phyloP scores from a whole-genome alignment of 2,113 vertebrate species.

The Rhinolophus ferrumequinum region DNA sequence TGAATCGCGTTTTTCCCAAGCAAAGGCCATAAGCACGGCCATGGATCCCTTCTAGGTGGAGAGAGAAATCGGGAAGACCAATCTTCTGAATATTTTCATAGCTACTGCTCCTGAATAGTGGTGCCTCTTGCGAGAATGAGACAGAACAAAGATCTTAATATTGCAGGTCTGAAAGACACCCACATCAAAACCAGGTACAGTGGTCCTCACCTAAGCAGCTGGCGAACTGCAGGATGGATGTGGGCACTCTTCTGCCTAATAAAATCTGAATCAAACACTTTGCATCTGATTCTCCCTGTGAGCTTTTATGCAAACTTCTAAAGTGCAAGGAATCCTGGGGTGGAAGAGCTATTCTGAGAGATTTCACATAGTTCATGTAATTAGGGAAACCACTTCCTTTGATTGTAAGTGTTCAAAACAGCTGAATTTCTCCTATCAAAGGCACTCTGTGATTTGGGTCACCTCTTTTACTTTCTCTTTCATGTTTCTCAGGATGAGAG shows the following conservation, averaged over 20 bases:
- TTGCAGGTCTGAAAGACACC: slow-evolving; percentile 79
- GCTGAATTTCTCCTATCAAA: slow-evolving; percentile 91
- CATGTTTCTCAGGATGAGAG: slow-evolving; percentile 90
- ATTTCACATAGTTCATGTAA: slow-evolving; percentile 92
- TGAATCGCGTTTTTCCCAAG: background rate
- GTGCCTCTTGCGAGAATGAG: slow-evolving; percentile 77
- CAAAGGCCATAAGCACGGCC: slow-evolving; percentile 38
- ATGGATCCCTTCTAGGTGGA: background rate
- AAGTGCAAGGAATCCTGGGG: slow-evolving; percentile 92
- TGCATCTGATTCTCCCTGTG: slow-evolving; percentile 91
- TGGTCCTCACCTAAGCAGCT: slow-evolving; percentile 85
- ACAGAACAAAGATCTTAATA: slow-evolving; percentile 83
- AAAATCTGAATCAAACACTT: slow-evolving; percentile 92
- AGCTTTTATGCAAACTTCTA: slow-evolving; percentile 93
- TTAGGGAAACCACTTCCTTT: slow-evolving; percentile 93
- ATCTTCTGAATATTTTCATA: slow-evolving; percentile 78
- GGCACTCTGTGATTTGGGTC: slow-evolving; percentile 91
- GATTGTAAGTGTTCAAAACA: slow-evolving; percentile 93
- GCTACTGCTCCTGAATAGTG: slow-evolving; percentile 77
- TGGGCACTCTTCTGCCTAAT: slow-evolving; percentile 87
- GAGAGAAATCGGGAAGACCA: slow-evolving; percentile 5
- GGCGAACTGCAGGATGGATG: slow-evolving; percentile 82
- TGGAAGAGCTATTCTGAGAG: slow-evolving; percentile 91
- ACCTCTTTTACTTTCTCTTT: slow-evolving; percentile 91
- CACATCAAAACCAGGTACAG: slow-evolving; percentile 85